Base-by-base conservation (phyloP, 2,888 invertebrate genomes). In the Pilophorus perplexus region DNA sequence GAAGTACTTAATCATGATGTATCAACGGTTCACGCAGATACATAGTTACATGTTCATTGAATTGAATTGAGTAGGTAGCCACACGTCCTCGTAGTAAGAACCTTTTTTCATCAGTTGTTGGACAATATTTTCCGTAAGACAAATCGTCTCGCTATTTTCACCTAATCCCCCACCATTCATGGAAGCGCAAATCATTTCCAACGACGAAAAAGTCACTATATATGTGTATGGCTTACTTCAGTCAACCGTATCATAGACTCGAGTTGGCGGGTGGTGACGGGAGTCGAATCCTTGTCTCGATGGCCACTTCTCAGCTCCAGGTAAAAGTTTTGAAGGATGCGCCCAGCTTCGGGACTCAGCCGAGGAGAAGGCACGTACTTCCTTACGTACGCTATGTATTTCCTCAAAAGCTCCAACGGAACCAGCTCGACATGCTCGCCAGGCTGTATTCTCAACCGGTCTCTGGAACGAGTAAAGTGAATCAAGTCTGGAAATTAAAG, bases 301-400 rank as follows among this genome's bases (percentile, higher is more conserved):
- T 86, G 85, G 40, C 82, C 83, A 64, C 83, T 81, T 4, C 93
- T 80, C 37, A 96, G 80, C 71, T 89, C 83, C 60, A 92, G 79
- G 76, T 94, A 96, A 78, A 92, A 95, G 8, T 84, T 79, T 77
- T 89, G 85, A 20, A 94, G 76, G 1, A 85, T 79, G 68, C 79
- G 78, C 2, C 85, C 86, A 2, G 95, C 94, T 60, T 85, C 87
- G 0, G 78, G 76, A 33, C 85, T 85, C 16, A 96, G 80, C 73
- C 83, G 83, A 0, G 96, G 94, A 71, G 88, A 85, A 5, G 72
- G 69, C 0, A 94, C 89, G 77, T 91, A 92, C 76, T 91, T 87
- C 69, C 88, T 84, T 0, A 94, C 91, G 77, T 95, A 97, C 0
- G 89, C 90, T 72, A 97, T 88, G 75, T 94, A 97, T 79, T 94